Evolutionary conservation across 1,140 invertebrate genomes (phyloP), one percentile per base, ranked within the genome.

Genomic region (Drosophila repletoides): DNA sequence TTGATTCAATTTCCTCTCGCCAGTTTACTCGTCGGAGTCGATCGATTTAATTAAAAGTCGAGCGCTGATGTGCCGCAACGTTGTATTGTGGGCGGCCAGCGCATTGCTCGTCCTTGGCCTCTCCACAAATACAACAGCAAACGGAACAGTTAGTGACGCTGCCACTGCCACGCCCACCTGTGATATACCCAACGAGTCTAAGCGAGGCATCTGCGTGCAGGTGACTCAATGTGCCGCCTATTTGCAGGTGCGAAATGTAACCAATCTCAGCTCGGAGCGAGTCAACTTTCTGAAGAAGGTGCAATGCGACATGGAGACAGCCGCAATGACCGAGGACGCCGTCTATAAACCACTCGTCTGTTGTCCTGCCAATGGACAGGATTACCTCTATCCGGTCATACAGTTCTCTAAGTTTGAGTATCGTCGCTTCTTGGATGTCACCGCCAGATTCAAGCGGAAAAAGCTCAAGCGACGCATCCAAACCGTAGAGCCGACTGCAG

Each of bases 241-340:
- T 52, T 41, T 89, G 0, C 70, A 75, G 33, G 86, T 88, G 53
- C 76, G 87, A 28, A 90, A 88, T 67, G 67, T 52, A 14, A 65
- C 72, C 15, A 88, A 90, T 31, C 34, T 90, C 36, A 74, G 81
- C 14, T 63, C 88, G 5, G 88, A 90, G 38, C 87, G 87, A 40
- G 77, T 90, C 31, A 90, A 90, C 31, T 90, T 90, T 36, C 56
- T 90, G 7, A 88, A 90, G 63, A 88, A 89, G 46, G 88, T 90
- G 5, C 88, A 90, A 15, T 90, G 88, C 33, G 73, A 76, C 5
- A 21, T 53, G 15, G 69, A 69, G 17, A 1, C 29, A n/a, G 5
- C n/a, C 5, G 15, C 15, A 22, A 9, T 10, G 3, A 33, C 52
- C 33, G 26, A 5, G 22, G 53, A 61, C 0, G 26, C 1, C 1